Evolutionary conservation across 35 echinoderm and acorn worm species (phyloP).

Genomic region (Strongylocentrotus purpuratus): DNA sequence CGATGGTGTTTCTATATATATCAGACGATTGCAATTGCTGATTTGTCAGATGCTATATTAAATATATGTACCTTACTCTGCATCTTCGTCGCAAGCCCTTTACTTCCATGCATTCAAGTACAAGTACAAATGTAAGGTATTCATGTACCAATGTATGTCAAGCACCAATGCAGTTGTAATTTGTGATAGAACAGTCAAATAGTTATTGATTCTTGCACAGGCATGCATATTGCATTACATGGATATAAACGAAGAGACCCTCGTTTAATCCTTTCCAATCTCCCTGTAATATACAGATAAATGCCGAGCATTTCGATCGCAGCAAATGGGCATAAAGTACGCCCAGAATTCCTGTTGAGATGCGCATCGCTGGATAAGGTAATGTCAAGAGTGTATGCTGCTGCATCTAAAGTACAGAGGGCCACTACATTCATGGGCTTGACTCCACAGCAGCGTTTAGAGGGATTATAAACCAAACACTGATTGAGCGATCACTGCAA

Average conservation of each 20-base stretch:
- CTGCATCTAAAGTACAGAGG: not conserved
- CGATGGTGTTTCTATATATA: no score
- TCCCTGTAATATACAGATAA: not conserved
- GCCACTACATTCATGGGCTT: not conserved
- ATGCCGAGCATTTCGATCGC: not conserved
- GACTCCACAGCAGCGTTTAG: not conserved
- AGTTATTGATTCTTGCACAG: not conserved
- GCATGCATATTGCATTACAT: not conserved
- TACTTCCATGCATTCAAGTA: not conserved
- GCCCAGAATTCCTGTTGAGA: not conserved
- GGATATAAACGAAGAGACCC: not conserved
- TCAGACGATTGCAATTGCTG: not conserved
- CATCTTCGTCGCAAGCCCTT: not conserved
- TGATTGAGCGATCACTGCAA: not conserved
- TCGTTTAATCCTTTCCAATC: not conserved
- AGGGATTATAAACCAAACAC: not conserved
- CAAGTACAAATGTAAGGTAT: not conserved
- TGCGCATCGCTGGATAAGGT: not conserved
- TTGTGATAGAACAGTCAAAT: not conserved
- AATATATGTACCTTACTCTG: not conserved
- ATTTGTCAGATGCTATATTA: not conserved
- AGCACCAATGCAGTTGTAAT: not conserved
- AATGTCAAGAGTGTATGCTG: not conserved
- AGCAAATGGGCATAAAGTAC: slow-evolving; percentile 8
- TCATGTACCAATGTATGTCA: not conserved